Percentiles rank a stretch among this genome's conserved stretches.
phyloP scores from a whole-genome alignment of 2,113 vertebrate species.

The Anser brachyrhynchus region DNA sequence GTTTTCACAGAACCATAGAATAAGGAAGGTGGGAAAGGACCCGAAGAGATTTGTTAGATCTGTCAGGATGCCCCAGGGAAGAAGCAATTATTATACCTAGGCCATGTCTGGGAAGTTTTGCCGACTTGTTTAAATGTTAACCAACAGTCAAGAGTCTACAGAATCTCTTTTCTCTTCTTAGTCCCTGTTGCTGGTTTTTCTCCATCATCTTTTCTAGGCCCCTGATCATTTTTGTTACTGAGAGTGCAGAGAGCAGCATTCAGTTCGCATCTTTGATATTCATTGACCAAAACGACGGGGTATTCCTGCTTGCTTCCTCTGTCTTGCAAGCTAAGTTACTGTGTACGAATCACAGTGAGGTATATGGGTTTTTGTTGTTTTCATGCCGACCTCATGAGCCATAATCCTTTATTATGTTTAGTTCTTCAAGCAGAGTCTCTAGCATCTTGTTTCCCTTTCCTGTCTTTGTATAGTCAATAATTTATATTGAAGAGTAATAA shows the following conservation, averaged over 20 bases:
- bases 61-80: neutral
- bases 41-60: neutral
- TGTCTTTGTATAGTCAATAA: neutral
- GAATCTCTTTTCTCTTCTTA: neutral
- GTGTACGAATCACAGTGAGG: neutral
- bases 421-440: neutral
- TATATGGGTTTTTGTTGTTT: neutral
- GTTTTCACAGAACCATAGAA: neutral
- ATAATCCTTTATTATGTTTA: neutral
- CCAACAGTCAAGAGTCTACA: neutral
- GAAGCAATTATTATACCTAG: neutral
- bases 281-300: rapidly evolving
- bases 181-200: neutral
- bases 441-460: neutral
- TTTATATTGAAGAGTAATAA: neutral
- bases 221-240: neutral
- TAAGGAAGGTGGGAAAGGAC: neutral
- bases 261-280: neutral
- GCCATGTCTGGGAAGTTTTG: neutral
- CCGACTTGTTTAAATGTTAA: neutral
- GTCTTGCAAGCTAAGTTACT: neutral
- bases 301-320: neutral
- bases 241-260: neutral
- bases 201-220: neutral
- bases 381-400: neutral